These are phyloP conservation scores for Drosophila aff. DNA, from an alignment of 1,140 invertebrate species.

Conservation along the genomic window DNA sequence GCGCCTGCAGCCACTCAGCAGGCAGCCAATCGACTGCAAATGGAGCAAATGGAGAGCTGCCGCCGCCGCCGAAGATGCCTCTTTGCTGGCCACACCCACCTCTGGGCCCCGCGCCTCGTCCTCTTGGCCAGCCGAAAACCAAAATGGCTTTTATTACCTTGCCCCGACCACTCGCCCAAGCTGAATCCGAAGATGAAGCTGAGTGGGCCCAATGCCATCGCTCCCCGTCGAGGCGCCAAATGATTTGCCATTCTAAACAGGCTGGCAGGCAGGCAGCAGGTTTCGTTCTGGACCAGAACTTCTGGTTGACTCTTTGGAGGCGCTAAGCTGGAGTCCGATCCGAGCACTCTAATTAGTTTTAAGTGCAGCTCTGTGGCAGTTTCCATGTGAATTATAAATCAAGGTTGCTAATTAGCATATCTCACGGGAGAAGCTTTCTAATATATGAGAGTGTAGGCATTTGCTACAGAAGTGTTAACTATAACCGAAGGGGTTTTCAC, in stretches of 20 bases:
- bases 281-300: constrained; percentile 7
- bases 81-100: constrained; percentile 76
- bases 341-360: constrained; percentile 12
- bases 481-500: neutral
- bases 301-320: constrained; percentile 14
- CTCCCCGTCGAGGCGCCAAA: constrained; percentile 45
- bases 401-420: constrained; percentile 38
- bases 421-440: constrained; percentile 33
- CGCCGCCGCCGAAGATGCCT: constrained; percentile 53
- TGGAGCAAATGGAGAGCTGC: constrained; percentile 70
- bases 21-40: constrained; percentile 81
- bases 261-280: constrained; percentile 1
- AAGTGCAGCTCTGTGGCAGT: constrained; percentile 1
- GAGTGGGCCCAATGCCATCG: constrained; percentile 21
- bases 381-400: constrained; percentile 34
- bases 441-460: constrained; percentile 16
- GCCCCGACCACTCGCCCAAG: constrained; percentile 39
- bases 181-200: constrained; percentile 14
- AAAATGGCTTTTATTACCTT: constrained; percentile 82
- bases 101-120: constrained; percentile 13
- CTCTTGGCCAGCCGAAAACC: constrained; percentile 37
- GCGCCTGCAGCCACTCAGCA: constrained; percentile 57
- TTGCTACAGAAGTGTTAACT: neutral
- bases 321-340: constrained; percentile 3
- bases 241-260: constrained; percentile 44